Percentiles rank a stretch among this genome's conserved stretches.
These are phyloP conservation scores for Dinothrombium tinctorium DNA, from an alignment of 1,140 invertebrate species.

Conservation along the genomic window DNA sequence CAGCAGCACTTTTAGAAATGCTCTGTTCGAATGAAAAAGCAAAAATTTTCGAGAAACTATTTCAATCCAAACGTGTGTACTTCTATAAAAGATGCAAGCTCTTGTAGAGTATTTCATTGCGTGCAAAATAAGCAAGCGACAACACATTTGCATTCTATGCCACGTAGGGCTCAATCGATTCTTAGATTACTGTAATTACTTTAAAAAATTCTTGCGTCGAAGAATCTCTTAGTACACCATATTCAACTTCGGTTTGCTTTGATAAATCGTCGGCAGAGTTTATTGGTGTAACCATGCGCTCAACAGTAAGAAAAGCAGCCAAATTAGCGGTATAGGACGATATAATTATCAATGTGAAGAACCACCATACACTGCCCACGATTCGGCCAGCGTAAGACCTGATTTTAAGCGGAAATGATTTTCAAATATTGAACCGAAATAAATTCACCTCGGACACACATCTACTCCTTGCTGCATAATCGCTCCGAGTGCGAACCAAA, in stretches of 20 bases:
- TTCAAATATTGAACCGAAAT: not conserved
- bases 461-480: conserved; percentile 34
- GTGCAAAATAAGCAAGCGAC: too few species aligned
- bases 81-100: too few species aligned
- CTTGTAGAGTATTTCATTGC: too few species aligned
- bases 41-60: too few species aligned
- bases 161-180: too few species aligned
- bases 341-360: conserved; percentile 75
- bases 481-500: conserved; percentile 61
- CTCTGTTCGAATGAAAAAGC: too few species aligned
- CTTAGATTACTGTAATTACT: conserved; percentile 30
- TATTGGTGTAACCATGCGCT: conserved; percentile 63
- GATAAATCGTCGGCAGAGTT: conserved; percentile 78
- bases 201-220: conserved; percentile 80
- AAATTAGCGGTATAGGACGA: conserved; percentile 33
- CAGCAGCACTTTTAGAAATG: too few species aligned
- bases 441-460: conserved; percentile 27
- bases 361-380: conserved; percentile 95
- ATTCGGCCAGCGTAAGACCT: conserved; percentile 78
- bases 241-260: conserved; percentile 82
- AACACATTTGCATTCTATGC: too few species aligned
- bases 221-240: conserved; percentile 47
- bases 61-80: too few species aligned
- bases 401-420: not conserved
- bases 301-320: conserved; percentile 87